These are phyloP conservation scores for Cryptus viduatorius DNA, from an alignment of 2,888 invertebrate genomes.

Conservation along the genomic window DNA sequence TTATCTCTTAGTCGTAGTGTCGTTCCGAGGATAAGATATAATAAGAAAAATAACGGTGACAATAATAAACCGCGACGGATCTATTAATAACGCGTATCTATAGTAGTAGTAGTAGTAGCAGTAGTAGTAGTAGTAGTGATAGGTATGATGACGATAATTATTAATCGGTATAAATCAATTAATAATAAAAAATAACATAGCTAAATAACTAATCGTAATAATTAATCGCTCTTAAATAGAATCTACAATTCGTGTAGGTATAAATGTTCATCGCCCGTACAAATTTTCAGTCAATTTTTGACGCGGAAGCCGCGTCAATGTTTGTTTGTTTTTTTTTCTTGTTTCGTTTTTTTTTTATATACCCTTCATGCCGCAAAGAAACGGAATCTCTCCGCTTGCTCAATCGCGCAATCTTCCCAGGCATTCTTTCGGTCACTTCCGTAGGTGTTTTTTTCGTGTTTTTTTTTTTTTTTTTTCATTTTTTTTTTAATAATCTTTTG, in stretches of 20 bases:
- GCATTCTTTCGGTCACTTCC: constrained; percentile 34
- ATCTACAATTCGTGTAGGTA: constrained; percentile 67
- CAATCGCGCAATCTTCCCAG: constrained; percentile 37
- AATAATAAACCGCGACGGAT: constrained; percentile 51
- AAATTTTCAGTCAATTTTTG: constrained; percentile 78
- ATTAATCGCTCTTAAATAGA: constrained; percentile 64
- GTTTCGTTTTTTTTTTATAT: constrained; percentile 52
- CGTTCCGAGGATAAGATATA: constrained; percentile 45
- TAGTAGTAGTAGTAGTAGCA: constrained; percentile 63
- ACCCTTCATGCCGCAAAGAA: constrained; percentile 76
- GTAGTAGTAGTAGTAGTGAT: constrained; percentile 65
- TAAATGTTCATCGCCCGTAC: constrained; percentile 75
- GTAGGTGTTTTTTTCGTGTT: constrained; percentile 34
- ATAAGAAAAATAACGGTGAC: constrained; percentile 57
- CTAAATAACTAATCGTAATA: constrained; percentile 58
- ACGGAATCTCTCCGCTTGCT: constrained; percentile 47
- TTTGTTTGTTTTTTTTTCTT: constrained; percentile 37
- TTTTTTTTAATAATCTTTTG: constrained; percentile 30
- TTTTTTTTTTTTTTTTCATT: constrained; percentile 22
- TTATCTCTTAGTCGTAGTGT: constrained; percentile 67
- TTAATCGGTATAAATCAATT: constrained; percentile 64
- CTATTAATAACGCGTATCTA: constrained; percentile 63
- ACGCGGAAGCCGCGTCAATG: constrained; percentile 59
- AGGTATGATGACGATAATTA: constrained; percentile 66
- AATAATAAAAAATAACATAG: constrained; percentile 60